Base-by-base conservation (phyloP, 2,888 invertebrate genomes). In the Lasioglossum calceatum region DNA sequence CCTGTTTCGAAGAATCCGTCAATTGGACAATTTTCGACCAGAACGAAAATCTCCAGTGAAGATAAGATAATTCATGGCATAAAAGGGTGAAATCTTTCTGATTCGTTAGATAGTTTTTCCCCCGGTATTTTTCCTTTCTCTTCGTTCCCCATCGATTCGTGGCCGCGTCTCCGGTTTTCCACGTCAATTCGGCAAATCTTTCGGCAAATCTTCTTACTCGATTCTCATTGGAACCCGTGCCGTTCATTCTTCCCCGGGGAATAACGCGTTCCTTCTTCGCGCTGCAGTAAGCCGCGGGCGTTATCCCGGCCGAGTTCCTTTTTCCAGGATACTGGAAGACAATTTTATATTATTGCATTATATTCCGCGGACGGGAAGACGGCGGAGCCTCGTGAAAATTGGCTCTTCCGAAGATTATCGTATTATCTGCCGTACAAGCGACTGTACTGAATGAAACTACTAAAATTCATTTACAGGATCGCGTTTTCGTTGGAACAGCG, bases 291-390 rank as follows among this genome's bases (percentile, higher is more conserved):
- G 89, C 89, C 82, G 84, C n/a, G 54, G 81, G 79, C 87, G 89
- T 89, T 89, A 89, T 89, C 87, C 83, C 36, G 73, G 71, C 78
- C 27, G 67, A 89, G 80, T 89, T 86, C 86, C 87, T 86, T 89
- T 87, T 88, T 84, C 84, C 70, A 67, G 76, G 73, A 71, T 87
- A 82, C 79, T 81, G 58, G 39, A 73, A 87, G 90, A 90, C 90
- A 90, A 89, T 90, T 90, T 87, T 85, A 84, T 90, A 90, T 90
- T 90, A 90, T 90, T 90, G 86, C 84, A 86, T 86, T 90, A 88
- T 88, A 90, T 84, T 77, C 87, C 67, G 64, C 44, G 71, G 83
- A 67, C 54, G 64, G 61, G 27, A 71, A 39, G 77, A 27, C 61
- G 61, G 27, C 67, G 8, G 19, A 19, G 82, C 73, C 75, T 70